A percentile compares a stretch with the other conserved stretches of the same genome.
phyloP scores from a whole-genome alignment of 2,888 invertebrate species.

The Meliscaeva auricollis region DNA sequence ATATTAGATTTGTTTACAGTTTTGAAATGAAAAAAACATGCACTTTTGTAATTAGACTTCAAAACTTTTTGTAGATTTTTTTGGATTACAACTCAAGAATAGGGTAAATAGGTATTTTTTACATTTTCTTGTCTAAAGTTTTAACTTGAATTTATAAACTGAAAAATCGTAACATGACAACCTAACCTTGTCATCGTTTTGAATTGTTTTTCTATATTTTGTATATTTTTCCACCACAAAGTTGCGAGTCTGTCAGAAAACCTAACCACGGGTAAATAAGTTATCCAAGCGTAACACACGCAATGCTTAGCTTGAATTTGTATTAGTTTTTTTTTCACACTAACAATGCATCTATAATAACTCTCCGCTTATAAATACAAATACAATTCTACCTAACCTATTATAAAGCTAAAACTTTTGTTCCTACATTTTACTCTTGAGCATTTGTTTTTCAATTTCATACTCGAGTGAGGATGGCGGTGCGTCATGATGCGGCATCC shows the following conservation, averaged over 20 bases:
- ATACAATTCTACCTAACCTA: neutral
- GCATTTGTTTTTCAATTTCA: conserved; percentile 74
- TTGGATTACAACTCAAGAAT: too few species aligned
- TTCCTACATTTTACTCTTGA: conserved; percentile 6
- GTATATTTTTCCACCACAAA: neutral
- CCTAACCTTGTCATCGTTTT: conserved; percentile 36
- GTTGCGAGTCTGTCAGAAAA: conserved; percentile 7
- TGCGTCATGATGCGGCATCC: conserved; percentile 4
- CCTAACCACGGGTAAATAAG: conserved; percentile 37
- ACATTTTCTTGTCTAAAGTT: too few species aligned
- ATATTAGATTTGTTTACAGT: too few species aligned
- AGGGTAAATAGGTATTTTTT: too few species aligned
- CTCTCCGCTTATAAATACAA: neutral
- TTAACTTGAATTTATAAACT: too few species aligned
- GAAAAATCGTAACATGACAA: too few species aligned
- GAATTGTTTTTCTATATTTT: neutral
- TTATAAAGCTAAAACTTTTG: neutral
- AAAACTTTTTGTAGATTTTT: too few species aligned
- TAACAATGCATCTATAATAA: conserved; percentile 1
- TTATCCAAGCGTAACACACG: conserved; percentile 60
- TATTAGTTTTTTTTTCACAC: conserved; percentile 28
- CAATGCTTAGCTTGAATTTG: conserved; percentile 43
- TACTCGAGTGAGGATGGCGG: conserved; percentile 53
- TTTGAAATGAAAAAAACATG: too few species aligned
- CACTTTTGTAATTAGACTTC: too few species aligned